Conservation (phyloP, 2,113 vertebrate species). For the Tragelaphus scriptus region DNA sequence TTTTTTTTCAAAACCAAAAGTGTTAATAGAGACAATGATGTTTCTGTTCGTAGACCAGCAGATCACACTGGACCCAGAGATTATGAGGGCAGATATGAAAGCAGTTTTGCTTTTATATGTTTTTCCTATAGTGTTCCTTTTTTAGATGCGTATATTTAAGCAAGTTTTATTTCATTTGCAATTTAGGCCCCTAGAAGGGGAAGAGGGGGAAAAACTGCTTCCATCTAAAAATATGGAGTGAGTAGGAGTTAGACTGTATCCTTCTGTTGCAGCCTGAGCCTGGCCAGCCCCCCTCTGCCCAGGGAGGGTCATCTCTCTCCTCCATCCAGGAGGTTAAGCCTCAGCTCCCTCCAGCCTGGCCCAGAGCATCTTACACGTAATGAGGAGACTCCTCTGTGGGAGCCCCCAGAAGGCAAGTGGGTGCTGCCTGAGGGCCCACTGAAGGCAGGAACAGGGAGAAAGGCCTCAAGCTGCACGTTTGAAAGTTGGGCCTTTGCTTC, state of each 20-base stretch:
- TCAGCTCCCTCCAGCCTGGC: no score
- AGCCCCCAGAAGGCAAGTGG: background rate
- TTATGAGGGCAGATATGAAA: background rate
- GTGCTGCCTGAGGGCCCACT: fast-evolving
- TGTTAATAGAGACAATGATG: no score
- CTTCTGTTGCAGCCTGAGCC: no score
- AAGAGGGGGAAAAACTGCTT: background rate
- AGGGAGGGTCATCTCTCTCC: fast-evolving
- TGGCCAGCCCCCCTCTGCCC: fast-evolving
- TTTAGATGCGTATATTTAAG: background rate
- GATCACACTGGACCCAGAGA: no score
- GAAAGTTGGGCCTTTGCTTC: background rate
- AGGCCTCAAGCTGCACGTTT: background rate
- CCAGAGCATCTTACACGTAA: fast-evolving
- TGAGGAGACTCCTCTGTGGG: background rate
- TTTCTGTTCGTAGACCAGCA: background rate
- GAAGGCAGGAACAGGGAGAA: background rate
- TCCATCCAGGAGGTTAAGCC: no score
- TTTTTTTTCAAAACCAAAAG: background rate
- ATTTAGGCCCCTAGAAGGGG: background rate
- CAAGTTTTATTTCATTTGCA: background rate
- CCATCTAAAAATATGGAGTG: background rate
- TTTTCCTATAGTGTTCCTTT: background rate
- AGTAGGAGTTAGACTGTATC: fast-evolving
- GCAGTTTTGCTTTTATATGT: background rate